A percentile compares a stretch with the other conserved stretches of the same genome.
Evolutionary conservation across 1,140 invertebrate species (phyloP).

Genomic region (Drosophila obscura): DNA sequence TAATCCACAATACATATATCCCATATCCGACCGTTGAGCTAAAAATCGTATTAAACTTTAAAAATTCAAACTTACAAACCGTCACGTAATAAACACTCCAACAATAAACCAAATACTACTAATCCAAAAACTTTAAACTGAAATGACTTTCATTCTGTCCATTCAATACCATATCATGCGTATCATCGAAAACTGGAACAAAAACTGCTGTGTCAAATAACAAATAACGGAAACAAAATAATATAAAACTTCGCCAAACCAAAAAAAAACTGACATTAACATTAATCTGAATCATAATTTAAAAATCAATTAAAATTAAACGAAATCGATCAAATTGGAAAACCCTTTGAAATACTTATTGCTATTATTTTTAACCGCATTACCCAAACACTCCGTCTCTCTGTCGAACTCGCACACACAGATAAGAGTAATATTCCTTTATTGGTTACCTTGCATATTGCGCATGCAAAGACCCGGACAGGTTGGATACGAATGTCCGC

Average conservation of each 20-base stretch:
- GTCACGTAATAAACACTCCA: conserved; percentile 4
- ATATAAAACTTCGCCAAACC: conserved; percentile 12
- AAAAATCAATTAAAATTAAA: conserved; percentile 38
- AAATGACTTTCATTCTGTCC: conserved; percentile 36
- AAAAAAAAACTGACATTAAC: conserved; percentile 8
- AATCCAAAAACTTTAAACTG: conserved; percentile 29
- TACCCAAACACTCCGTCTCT: conserved; percentile 78
- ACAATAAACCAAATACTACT: conserved; percentile 16
- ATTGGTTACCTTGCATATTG: conserved; percentile 98
- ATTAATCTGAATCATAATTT: conserved; percentile 18
- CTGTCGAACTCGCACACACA: conserved; percentile 85
- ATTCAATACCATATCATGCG: conserved; percentile 26
- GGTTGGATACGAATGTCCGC: conserved; percentile 86
- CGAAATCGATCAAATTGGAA: conserved; percentile 31
- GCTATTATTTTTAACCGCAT: conserved; percentile 81
- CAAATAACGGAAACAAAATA: conserved; percentile 14
- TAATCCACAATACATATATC: too few relatives aligned
- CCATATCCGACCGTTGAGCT: too few relatives aligned
- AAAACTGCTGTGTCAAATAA: conserved; percentile 14
- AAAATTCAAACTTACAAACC: too few relatives aligned
- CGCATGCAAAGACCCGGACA: conserved; percentile 95
- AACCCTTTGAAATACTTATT: conserved; percentile 69
- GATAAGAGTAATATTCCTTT: conserved; percentile 96
- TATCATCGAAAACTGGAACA: conserved; percentile 12
- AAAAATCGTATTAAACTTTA: too few relatives aligned